Conservation (phyloP, 2,888 invertebrate species). For the Drosophila niveifrons region DNA sequence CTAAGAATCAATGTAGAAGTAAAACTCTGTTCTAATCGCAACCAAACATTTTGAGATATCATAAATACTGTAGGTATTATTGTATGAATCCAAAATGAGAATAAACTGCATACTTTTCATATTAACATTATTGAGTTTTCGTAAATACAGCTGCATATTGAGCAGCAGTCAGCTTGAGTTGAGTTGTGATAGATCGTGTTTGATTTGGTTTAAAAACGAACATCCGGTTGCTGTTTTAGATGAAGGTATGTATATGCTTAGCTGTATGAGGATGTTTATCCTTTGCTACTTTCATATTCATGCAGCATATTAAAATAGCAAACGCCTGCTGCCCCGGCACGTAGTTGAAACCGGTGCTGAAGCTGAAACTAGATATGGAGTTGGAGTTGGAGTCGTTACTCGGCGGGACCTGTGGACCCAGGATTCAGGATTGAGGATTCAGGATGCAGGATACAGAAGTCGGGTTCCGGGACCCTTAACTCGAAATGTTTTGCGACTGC, state of each 20-base stretch:
- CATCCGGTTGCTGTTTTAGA: slow-evolving; percentile 8
- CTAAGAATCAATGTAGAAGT: too few relatives aligned
- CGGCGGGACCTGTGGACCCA: background rate
- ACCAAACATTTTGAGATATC: too few relatives aligned
- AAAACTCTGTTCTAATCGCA: too few relatives aligned
- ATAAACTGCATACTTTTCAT: too few relatives aligned
- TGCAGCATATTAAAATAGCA: slow-evolving; percentile 64
- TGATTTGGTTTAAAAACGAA: slow-evolving; percentile 7
- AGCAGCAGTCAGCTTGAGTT: background rate
- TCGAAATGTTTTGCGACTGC: slow-evolving; percentile 40
- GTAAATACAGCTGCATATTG: background rate
- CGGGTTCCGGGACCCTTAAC: slow-evolving; percentile 42
- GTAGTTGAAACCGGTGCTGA: slow-evolving; percentile 42
- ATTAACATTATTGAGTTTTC: background rate
- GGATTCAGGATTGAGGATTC: slow-evolving; percentile 5
- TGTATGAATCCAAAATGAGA: too few relatives aligned
- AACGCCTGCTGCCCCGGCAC: slow-evolving; percentile 54
- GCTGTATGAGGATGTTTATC: slow-evolving; percentile 9
- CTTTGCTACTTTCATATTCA: slow-evolving; percentile 55
- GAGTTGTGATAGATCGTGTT: slow-evolving; percentile 1
- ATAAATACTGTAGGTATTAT: too few relatives aligned
- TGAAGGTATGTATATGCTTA: slow-evolving; percentile 16
- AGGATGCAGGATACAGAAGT: slow-evolving; percentile 16
- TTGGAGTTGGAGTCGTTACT: slow-evolving; percentile 1
- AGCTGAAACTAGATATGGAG: slow-evolving; percentile 19